These are phyloP conservation scores for Hippoglossus stenolepis DNA, from an alignment of 2,113 vertebrate genomes.

Conservation along the genomic window DNA sequence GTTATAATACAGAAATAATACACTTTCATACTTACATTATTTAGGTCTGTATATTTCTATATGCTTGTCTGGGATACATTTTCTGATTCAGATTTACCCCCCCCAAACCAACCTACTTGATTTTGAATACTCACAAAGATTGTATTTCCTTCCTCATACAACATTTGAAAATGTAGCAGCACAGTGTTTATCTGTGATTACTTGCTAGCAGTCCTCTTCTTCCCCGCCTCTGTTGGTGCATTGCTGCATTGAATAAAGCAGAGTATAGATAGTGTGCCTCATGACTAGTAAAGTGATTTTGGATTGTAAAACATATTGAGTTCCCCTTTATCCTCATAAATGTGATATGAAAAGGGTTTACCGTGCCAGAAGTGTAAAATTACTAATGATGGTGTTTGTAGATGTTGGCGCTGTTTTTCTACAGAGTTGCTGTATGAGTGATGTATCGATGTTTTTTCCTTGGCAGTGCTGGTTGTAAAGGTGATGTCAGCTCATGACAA, in stretches of 20 bases:
- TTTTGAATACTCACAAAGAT: background rate
- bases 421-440: background rate
- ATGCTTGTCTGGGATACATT: no score
- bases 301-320: background rate
- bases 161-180: background rate
- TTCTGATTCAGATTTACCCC: background rate
- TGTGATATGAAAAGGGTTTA: no score
- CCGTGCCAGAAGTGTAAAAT: no score
- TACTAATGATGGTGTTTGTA: background rate
- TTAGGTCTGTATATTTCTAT: no score
- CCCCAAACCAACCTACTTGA: background rate
- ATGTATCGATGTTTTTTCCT: slow-evolving; percentile 4
- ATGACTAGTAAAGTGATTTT: background rate
- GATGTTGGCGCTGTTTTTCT: no score
- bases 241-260: background rate
- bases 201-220: background rate
- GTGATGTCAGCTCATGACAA: slow-evolving; percentile 95
- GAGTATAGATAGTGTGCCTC: background rate
- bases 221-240: background rate
- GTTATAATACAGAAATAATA: no score
- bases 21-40: no score
- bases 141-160: background rate
- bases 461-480: slow-evolving; percentile 89
- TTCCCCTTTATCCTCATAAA: background rate
- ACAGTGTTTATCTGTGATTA: background rate